Evolutionary conservation across 2,113 vertebrate species (phyloP).

Genomic region (Apaloderma vittatum): DNA sequence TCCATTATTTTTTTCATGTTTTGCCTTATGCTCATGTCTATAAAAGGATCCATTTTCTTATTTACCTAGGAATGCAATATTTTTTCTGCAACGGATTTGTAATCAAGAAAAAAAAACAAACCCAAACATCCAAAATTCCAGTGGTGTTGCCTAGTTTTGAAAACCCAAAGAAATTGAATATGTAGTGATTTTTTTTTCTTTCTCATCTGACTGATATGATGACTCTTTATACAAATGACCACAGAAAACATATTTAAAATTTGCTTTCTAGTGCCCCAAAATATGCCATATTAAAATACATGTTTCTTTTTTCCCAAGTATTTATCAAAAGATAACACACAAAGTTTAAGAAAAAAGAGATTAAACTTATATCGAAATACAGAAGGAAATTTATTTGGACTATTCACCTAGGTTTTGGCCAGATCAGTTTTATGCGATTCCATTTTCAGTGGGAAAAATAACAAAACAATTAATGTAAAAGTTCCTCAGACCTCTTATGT

Average conservation of each 20-base stretch:
- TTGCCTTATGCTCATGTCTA: background rate
- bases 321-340: background rate
- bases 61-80: background rate
- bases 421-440: background rate
- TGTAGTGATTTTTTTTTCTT: accelerated
- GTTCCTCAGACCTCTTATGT: background rate
- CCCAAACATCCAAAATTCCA: background rate
- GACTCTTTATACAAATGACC: background rate
- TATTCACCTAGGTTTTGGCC: background rate
- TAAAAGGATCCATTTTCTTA: background rate
- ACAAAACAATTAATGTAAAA: background rate
- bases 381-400: background rate
- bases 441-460: background rate
- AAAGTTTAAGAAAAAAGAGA: background rate
- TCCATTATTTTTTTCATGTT: background rate
- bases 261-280: background rate
- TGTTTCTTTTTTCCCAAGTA: background rate
- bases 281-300: background rate
- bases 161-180: background rate
- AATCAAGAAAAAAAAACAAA: background rate
- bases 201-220: background rate
- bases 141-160: background rate
- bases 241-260: background rate
- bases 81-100: background rate
- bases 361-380: background rate